These are phyloP conservation scores for Ursus arctos DNA, from an alignment of 2,113 vertebrate genomes.

Conservation along the genomic window DNA sequence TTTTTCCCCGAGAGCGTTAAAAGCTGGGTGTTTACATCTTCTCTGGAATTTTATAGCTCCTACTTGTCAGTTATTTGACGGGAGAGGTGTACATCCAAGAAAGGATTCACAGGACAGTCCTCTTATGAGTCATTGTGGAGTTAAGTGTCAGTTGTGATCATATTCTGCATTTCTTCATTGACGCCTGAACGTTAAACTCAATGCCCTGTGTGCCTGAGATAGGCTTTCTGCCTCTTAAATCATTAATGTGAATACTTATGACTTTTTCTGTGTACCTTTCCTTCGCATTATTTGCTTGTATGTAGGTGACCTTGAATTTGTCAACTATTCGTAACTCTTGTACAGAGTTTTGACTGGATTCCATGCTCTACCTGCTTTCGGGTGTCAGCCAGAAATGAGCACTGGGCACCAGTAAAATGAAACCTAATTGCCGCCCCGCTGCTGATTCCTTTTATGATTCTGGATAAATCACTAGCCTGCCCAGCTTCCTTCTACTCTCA, in stretches of 20 bases:
- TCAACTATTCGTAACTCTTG: not conserved
- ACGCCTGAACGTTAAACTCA: slow-evolving; percentile 64
- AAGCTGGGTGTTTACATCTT: not conserved
- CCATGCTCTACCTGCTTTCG: not conserved
- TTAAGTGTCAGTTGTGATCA: slow-evolving; percentile 29
- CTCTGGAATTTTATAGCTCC: not conserved
- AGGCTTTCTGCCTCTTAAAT: slow-evolving; percentile 54
- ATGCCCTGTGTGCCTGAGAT: slow-evolving; percentile 16
- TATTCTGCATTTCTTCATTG: slow-evolving; percentile 62
- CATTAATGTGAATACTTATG: slow-evolving; percentile 67
- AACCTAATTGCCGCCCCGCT: not conserved
- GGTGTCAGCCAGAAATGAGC: not conserved
- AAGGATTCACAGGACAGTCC: not conserved
- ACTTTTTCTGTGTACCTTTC: slow-evolving; percentile 13
- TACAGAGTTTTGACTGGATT: not conserved
- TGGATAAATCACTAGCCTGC: not conserved
- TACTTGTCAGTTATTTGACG: not conserved
- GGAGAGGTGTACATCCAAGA: not conserved
- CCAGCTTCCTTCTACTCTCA: not conserved
- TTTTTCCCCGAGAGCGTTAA: not conserved
- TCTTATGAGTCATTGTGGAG: not conserved
- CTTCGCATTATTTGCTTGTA: slow-evolving; percentile 35
- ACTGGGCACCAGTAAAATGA: not conserved
- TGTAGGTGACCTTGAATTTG: slow-evolving; percentile 61
- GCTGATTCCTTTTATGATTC: not conserved